Base-by-base conservation (phyloP, 1,140 invertebrate species). In the Metaphire vulgaris region DNA sequence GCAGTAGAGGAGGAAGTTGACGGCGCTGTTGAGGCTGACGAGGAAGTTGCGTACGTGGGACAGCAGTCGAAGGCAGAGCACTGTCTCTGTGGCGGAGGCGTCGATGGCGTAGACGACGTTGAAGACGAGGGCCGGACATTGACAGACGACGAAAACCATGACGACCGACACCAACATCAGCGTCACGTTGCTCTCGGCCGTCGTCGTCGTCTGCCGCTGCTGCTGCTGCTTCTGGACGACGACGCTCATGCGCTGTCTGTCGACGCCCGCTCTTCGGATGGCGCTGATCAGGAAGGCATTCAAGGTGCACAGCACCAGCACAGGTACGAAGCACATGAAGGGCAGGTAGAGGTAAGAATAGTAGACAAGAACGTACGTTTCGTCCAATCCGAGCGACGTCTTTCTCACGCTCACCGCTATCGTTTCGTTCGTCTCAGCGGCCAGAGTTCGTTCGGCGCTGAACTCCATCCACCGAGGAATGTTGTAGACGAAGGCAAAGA, bases 1-100 rank as follows among this genome's bases (percentile, higher is more conserved):
- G 76, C 97, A 95, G 86, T 98, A 98, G 77, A 98, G 95, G 72
- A 98, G 91, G 84, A 98, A 98, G 85, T 98, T 98, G 41, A 97
- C 92, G 80, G 95, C 96, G 80, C 94, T 97, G 87, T 98, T 98
- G 80, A 98, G 91, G 32, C 93, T 97, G 15, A 98, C 94, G 33
- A 98, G 88, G n/a, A 98, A 89, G 85, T 98, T 97, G 79, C 92
- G 77, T 56, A 83, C 66, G 6, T 79, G 79, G 15, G 83, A 85
- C 12, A 86, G 74, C 15, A 85, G 74, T 33, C 78, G 77, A 81
- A 81, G 84, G 67, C 79, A 79, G 21, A 78, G 77, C 12, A 33
- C 72, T 14, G 34, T 69, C 2, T 77, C 70, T 0, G 82, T 78
- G 0, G 72, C 76, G 2, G 77, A 31, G 56, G 77, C 81, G 77